phyloP scores from a whole-genome alignment of 2,113 vertebrate species.

The Sitta europaea region DNA sequence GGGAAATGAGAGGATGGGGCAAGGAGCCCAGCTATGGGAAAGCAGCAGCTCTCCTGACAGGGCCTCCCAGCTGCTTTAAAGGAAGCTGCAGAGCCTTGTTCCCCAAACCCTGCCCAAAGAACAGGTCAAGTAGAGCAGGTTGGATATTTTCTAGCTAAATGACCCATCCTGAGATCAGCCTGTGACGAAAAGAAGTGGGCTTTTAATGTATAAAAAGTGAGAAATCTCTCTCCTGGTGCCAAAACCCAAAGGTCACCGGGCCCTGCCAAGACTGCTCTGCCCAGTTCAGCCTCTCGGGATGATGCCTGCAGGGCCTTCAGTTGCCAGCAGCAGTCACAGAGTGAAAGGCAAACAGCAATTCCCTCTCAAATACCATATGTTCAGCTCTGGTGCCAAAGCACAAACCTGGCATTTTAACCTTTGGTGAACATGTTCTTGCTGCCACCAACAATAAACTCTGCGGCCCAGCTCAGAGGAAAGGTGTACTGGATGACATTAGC shows the following conservation, averaged over 20 bases:
- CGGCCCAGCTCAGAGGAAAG: neutral
- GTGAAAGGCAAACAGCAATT: neutral
- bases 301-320: neutral
- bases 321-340: neutral
- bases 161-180: neutral
- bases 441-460: neutral
- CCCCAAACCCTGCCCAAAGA: neutral
- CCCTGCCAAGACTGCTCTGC: neutral
- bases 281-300: neutral
- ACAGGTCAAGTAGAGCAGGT: neutral
- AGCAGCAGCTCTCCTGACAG: neutral
- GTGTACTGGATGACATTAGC: neutral
- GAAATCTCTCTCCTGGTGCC: neutral
- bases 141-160: neutral
- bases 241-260: conserved; percentile 14
- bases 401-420: conserved; percentile 38
- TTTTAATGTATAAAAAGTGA: neutral
- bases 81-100: neutral
- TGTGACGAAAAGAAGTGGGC: neutral
- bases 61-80: neutral
- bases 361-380: neutral
- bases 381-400: neutral
- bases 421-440: conserved; percentile 23
- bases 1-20: neutral
- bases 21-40: neutral